Evolutionary conservation across 2,888 invertebrate species (phyloP), one percentile per base, ranked within the genome.

Genomic region (Dasypogon diadema): DNA sequence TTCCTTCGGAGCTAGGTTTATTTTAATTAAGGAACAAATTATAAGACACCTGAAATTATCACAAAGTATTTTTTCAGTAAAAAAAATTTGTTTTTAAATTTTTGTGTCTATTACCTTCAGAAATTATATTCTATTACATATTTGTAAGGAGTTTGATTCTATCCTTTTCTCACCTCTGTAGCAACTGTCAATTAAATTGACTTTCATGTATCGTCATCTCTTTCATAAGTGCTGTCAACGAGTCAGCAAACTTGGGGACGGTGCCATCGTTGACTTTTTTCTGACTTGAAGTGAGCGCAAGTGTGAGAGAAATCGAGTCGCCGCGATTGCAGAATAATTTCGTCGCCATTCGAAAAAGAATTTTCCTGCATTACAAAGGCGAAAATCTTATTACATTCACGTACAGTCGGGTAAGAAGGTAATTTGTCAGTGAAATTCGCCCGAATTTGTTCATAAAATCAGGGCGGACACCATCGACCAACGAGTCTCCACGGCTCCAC

Each of bases 281-380:
- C 21, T 21, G 21, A 18, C 14, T 65, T 65, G 12, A n/a, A 34
- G n/a, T 30, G 34, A 54, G 70, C 70, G 70, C 70, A 70, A 70
- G 70, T 70, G 70, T 70, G 54, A 70, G 54, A 54, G 16, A 54
- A 70, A 70, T 54, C 70, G 70, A 70, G 70, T 70, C 70, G 70
- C 37, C 70, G 70, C 34, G 51, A n/a, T 21, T 54, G 54, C 70
- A 70, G 34, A 22, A n/a, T 22, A 37, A 54, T 54, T 18, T 70
- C 70, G 70, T 70, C 70, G 70, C 70, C 70, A 70, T 70, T 70
- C 70, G 70, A 54, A 54, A 34, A 54, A 54, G 54, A 51, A 30
- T 34, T 54, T 70, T 70, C 37, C 30, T 70, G 21, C 14, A 34
- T 68, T 16, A 16, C n/a, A 26, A 6, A 18, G 8, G 18, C 12